Conservation (phyloP, 2,888 invertebrate genomes). For the Pyrrhosoma nymphula region DNA sequence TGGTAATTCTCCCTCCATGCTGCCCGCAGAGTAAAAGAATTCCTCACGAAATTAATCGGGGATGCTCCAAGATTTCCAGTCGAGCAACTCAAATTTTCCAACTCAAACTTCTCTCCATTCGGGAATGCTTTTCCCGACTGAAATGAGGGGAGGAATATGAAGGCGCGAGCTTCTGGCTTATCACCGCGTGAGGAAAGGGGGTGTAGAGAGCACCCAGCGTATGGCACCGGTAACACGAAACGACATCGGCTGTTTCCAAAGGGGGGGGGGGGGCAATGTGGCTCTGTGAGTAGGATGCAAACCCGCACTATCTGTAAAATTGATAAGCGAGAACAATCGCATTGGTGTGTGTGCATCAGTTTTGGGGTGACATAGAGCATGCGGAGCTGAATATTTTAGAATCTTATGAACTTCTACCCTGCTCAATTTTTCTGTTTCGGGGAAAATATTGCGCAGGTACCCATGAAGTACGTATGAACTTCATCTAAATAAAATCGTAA, state of each 20-base stretch:
- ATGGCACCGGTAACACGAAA: slow-evolving; percentile 28
- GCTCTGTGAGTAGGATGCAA: background rate
- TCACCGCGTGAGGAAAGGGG: background rate
- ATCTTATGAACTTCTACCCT: background rate
- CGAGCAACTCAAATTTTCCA: background rate
- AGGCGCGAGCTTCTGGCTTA: slow-evolving; percentile 22
- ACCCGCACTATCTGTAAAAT: background rate
- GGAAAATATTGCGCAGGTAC: background rate
- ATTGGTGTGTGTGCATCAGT: background rate
- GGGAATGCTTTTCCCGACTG: background rate
- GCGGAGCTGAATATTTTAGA: background rate
- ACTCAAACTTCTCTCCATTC: background rate
- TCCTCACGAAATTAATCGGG: background rate
- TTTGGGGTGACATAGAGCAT: background rate
- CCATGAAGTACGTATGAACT: too few relatives aligned
- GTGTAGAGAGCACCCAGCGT: background rate
- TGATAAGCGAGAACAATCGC: background rate
- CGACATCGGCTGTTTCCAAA: background rate
- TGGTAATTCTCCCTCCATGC: background rate
- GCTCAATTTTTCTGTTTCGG: background rate
- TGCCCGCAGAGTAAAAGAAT: background rate
- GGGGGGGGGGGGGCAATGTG: background rate
- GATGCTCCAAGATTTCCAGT: background rate
- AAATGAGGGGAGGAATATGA: background rate
- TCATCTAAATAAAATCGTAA: too few relatives aligned